A percentile compares a stretch with the other conserved stretches of the same genome.
phyloP scores from a whole-genome alignment of 2,113 vertebrate genomes.

The Thalassoma bifasciatum region DNA sequence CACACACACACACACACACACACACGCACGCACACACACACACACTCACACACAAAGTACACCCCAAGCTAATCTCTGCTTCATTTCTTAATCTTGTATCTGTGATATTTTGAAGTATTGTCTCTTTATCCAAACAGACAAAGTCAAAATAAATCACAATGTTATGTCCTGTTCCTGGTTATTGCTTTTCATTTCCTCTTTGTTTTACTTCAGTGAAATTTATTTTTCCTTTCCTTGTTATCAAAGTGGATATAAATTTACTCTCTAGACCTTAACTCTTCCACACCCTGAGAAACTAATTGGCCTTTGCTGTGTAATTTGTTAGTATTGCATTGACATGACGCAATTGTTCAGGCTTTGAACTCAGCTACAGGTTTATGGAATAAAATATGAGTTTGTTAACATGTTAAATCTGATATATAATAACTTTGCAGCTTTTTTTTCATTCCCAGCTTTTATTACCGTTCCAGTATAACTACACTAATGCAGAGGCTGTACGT shows the following conservation, averaged over 20 bases:
- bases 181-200: constrained; percentile 10
- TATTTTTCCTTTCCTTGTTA: constrained; percentile 50
- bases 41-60: too few species aligned
- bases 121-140: not conserved
- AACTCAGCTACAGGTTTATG: too few species aligned
- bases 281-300: too few species aligned
- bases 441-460: too few species aligned
- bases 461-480: too few species aligned
- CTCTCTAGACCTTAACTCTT: constrained; percentile 32
- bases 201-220: constrained; percentile 49
- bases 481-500: too few species aligned
- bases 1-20: not conserved
- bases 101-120: not conserved
- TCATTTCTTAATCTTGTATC: not conserved
- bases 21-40: not conserved
- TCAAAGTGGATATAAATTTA: constrained; percentile 7
- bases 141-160: not conserved
- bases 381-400: too few species aligned
- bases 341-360: too few species aligned
- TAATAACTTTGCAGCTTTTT: too few species aligned
- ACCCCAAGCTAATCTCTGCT: not conserved
- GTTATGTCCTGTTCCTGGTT: not conserved
- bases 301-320: too few species aligned
- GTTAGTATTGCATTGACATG: too few species aligned
- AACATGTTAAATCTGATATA: too few species aligned